phyloP scores from a whole-genome alignment of 2,113 vertebrate species.

The Dromaius novaehollandiae region DNA sequence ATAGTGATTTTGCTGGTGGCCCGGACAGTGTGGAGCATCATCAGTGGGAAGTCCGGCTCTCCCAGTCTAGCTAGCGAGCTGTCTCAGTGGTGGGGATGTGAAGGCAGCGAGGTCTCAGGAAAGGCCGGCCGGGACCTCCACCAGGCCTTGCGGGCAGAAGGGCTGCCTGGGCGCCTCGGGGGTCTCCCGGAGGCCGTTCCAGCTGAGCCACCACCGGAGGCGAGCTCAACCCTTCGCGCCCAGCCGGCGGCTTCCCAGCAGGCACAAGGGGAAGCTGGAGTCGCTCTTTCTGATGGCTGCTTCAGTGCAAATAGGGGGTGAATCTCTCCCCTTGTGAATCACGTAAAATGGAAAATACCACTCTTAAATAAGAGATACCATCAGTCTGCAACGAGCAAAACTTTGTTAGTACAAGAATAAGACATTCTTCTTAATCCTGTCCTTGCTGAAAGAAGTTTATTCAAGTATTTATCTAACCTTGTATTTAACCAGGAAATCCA shows the following conservation, averaged over 20 bases:
- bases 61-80: not conserved
- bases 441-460: slow-evolving; percentile 61
- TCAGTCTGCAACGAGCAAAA: slow-evolving; percentile 31
- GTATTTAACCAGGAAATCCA: slow-evolving; percentile 74
- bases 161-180: not conserved
- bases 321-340: slow-evolving; percentile 10
- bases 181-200: not conserved
- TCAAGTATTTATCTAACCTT: slow-evolving; percentile 78
- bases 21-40: not conserved
- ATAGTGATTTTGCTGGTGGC: not conserved
- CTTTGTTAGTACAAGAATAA: slow-evolving; percentile 35
- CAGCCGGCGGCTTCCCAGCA: rapidly evolving
- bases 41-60: not conserved
- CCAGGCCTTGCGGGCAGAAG: not conserved
- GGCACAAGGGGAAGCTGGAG: not conserved
- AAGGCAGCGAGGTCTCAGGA: not conserved
- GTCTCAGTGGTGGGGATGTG: too few species aligned
- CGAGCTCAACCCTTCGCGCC: not conserved
- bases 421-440: slow-evolving; percentile 14
- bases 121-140: not conserved
- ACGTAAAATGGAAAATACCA: slow-evolving; percentile 41
- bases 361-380: slow-evolving; percentile 33
- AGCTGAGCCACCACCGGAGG: not conserved
- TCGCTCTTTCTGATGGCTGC: not conserved
- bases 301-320: not conserved